Conservation (phyloP, 2,888 invertebrate species). For the Cepaea hortensis region DNA sequence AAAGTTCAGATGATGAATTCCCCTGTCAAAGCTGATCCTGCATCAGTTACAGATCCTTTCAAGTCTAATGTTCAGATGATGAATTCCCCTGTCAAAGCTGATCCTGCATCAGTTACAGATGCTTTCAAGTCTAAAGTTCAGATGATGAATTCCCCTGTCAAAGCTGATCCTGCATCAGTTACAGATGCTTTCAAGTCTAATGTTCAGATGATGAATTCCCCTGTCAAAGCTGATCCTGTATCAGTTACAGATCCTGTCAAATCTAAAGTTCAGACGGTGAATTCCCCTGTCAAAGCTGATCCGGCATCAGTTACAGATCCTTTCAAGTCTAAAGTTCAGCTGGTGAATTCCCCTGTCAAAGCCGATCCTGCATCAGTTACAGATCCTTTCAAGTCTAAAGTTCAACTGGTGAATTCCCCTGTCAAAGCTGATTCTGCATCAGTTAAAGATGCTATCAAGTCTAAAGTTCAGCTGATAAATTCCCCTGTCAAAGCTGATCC, state of each 20-base stretch:
- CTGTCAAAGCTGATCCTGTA: not conserved
- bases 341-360: not conserved
- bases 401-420: slow-evolving; percentile 29
- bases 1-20: slow-evolving; percentile 15
- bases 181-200: not conserved
- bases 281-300: not conserved
- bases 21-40: not conserved
- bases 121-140: not conserved
- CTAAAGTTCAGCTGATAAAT: slow-evolving; percentile 48
- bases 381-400: slow-evolving; percentile 34
- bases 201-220: not conserved
- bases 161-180: not conserved
- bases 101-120: not conserved
- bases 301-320: not conserved
- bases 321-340: not conserved
- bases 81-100: not conserved
- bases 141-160: not conserved
- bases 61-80: not conserved
- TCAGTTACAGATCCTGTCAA: slow-evolving; percentile 33
- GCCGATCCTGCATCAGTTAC: not conserved
- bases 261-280: slow-evolving; percentile 6
- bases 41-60: not conserved
- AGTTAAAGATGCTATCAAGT: slow-evolving; percentile 47
- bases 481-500: slow-evolving; percentile 27
- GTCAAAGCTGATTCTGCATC: not conserved